phyloP scores from a whole-genome alignment of 2,888 invertebrate species.

The Odontocolon sp. region DNA sequence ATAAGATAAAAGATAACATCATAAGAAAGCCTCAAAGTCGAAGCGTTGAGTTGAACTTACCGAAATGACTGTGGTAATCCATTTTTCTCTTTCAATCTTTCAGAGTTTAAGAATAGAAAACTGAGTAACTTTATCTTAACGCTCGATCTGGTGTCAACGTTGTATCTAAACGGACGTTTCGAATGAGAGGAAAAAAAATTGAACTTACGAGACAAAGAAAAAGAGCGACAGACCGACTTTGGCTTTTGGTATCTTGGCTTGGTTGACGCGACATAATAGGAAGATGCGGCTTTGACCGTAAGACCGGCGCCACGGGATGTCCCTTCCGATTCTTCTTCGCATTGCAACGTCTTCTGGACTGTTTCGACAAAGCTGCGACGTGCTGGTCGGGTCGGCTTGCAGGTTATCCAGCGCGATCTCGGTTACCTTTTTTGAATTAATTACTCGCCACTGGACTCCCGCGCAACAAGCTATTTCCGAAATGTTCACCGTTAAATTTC shows the following conservation, averaged over 20 bases:
- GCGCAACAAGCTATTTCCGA: too few relatives aligned
- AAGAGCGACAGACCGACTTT: not conserved
- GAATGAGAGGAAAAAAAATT: conserved; percentile 26
- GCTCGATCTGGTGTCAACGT: conserved; percentile 47
- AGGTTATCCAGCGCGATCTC: conserved; percentile 52
- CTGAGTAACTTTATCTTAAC: conserved; percentile 25
- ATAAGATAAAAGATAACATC: conserved; percentile 18
- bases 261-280: conserved; percentile 4
- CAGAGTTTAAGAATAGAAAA: conserved; percentile 17
- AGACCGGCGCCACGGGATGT: conserved; percentile 16
- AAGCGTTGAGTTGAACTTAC: conserved; percentile 27
- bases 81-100: conserved; percentile 31
- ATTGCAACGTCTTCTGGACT: conserved; percentile 35
- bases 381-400: conserved; percentile 19
- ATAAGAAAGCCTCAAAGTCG: conserved; percentile 15
- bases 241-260: conserved; percentile 12
- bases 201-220: conserved; percentile 13
- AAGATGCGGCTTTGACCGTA: conserved; percentile 18
- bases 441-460: conserved; percentile 55
- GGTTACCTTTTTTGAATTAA: conserved; percentile 62
- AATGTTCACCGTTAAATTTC: not conserved
- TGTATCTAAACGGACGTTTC: conserved; percentile 42
- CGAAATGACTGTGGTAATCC: conserved; percentile 32
- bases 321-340: conserved; percentile 24
- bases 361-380: conserved; percentile 5